A percentile compares a stretch with the other conserved stretches of the same genome.
Conservation (phyloP, 2,888 invertebrate genomes). For the Himalopsyche tibetana region DNA sequence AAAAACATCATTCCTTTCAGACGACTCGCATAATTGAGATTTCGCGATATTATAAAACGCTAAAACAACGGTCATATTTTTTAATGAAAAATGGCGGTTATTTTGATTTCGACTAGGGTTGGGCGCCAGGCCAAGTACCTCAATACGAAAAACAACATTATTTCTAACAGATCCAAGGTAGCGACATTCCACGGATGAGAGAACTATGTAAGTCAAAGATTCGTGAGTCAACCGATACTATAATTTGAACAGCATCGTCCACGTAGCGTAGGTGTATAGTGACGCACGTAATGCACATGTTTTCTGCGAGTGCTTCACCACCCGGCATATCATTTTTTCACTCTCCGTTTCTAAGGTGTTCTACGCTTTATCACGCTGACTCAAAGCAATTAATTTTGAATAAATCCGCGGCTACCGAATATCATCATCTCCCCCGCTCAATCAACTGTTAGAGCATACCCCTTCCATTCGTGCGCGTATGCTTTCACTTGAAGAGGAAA, state of each 20-base stretch:
- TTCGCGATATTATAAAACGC: not conserved
- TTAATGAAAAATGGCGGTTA: slow-evolving; percentile 42
- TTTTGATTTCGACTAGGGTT: slow-evolving; percentile 39
- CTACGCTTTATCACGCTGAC: not conserved
- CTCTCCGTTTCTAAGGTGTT: slow-evolving; percentile 25
- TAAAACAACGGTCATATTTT: slow-evolving; percentile 24
- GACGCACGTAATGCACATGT: slow-evolving; percentile 49
- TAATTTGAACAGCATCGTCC: slow-evolving; percentile 20
- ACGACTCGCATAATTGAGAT: no score
- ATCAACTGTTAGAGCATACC: no score
- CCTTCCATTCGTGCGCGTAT: no score
- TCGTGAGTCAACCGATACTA: slow-evolving; percentile 53
- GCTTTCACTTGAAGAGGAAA: no score
- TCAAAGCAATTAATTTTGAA: not conserved
- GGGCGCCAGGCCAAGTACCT: slow-evolving; percentile 44
- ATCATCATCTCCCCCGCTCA: no score
- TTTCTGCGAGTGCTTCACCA: slow-evolving; percentile 45
- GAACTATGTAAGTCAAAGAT: slow-evolving; percentile 43
- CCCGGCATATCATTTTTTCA: slow-evolving; percentile 22
- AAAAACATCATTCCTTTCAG: no score
- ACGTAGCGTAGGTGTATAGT: slow-evolving; percentile 49
- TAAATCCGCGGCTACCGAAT: no score
- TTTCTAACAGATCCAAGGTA: slow-evolving; percentile 49
- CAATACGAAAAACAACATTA: slow-evolving; percentile 42
- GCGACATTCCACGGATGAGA: slow-evolving; percentile 52